phyloP scores from a whole-genome alignment of 2,797 vertebrate species.

The Artibeus lituratus region DNA sequence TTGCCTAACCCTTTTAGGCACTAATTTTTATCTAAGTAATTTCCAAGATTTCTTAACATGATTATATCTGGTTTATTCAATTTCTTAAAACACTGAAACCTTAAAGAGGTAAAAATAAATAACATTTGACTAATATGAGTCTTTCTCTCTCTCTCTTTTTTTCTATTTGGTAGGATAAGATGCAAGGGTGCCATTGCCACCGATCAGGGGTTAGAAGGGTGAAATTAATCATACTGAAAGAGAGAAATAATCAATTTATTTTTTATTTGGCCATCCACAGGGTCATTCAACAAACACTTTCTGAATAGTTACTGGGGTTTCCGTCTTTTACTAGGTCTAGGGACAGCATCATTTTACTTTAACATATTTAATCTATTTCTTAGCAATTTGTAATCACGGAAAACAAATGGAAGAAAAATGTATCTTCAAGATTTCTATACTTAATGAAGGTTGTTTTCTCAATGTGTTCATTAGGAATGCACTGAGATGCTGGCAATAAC shows the following conservation, averaged over 20 bases:
- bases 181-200: background rate
- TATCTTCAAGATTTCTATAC: background rate
- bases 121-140: background rate
- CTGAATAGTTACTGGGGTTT: background rate
- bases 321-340: background rate
- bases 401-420: background rate
- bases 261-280: background rate
- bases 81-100: background rate
- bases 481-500: background rate
- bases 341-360: background rate
- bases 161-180: background rate
- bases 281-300: background rate
- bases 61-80: background rate
- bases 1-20: background rate
- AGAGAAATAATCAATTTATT: background rate
- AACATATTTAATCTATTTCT: background rate
- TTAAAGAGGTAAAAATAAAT: background rate
- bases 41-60: background rate
- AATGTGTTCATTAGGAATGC: background rate
- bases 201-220: background rate
- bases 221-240: background rate
- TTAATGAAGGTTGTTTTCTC: background rate
- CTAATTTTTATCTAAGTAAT: background rate
- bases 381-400: background rate
- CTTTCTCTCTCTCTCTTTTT: background rate